Base-by-base conservation (phyloP, 2,797 vertebrate genomes). In the Eutrigla gurnardus region DNA sequence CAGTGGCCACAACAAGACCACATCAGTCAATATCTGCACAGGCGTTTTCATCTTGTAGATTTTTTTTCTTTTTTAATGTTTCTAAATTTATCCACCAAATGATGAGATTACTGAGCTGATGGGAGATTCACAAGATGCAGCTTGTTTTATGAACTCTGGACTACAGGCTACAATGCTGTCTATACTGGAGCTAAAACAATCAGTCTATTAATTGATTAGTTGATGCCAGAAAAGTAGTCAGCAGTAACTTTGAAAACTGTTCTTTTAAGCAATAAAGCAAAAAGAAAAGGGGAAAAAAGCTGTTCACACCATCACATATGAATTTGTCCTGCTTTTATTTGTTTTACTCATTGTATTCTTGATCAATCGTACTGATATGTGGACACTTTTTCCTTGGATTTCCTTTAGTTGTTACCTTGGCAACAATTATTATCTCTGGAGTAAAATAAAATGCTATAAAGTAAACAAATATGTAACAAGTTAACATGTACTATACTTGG, bases 1-100 rank as follows among this genome's bases (percentile, higher is more conserved):
- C 82, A 71, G 78, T 72, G 70, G 70, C 78, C 82, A 84, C 83
- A 81, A 88, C 85, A 81, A 78, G 79, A 91, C 88, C 47, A 86
- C 86, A 91, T 86, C 84, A 84, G 86, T 86, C 90, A 89, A 80
- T 78, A 91, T 75, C 80, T 72, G 72, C 70, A 80, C 15, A 9
- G 76, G 7, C 78, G 75, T 88, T 86, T 87, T 78, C 68, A 80
- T 85, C 78, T 42, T 47, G 81, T 53, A 67, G 54, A 80, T 84
- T 75, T 74, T 80, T 80, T 75, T 74, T 17, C 32, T 47, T 43
- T 42, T 25, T 25, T 25, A 25, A 37, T 58, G n/a, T 8, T 39
- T 71, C 6, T 18, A 55, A 55, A 64, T 69, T 25, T 25, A 45
- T 77, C 13, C 57, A 59, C 0, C 25, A 32, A 54, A 72, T 69